A percentile compares a stretch with the other conserved stretches of the same genome.
Evolutionary conservation across 2,888 invertebrate species (phyloP).

Genomic region (Plusia festucae): DNA sequence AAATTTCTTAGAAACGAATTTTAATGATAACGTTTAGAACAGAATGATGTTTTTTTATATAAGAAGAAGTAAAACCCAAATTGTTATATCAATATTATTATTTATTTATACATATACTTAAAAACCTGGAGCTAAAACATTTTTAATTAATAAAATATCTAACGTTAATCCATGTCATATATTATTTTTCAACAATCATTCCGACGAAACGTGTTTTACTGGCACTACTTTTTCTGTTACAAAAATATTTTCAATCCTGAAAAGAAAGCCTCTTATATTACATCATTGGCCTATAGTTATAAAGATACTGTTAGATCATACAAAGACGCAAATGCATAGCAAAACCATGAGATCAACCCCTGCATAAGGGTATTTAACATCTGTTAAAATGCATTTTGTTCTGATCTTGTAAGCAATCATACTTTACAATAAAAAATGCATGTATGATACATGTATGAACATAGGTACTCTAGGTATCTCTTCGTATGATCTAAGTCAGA

Average conservation of each 20-base stretch:
- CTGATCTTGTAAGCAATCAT: not conserved
- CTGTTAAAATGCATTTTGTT: not conserved
- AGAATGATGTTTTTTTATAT: too few species aligned
- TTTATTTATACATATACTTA: conserved; percentile 81
- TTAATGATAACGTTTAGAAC: too few species aligned
- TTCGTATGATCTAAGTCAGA: conserved; percentile 48
- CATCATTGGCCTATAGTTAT: conserved; percentile 50
- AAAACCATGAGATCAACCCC: conserved; percentile 31
- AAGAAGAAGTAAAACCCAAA: conserved; percentile 30
- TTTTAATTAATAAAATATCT: conserved; percentile 79
- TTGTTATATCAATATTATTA: conserved; percentile 77
- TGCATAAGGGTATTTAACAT: not conserved
- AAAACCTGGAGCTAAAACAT: conserved; percentile 87
- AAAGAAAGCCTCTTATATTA: conserved; percentile 56
- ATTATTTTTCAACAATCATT: conserved; percentile 73
- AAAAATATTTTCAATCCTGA: conserved; percentile 80
- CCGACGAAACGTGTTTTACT: conserved; percentile 64
- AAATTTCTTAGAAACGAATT: too few species aligned
- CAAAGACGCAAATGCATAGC: conserved; percentile 42
- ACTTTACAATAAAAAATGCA: not conserved
- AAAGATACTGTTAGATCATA: conserved; percentile 51
- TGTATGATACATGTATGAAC: not conserved
- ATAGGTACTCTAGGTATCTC: conserved; percentile 18
- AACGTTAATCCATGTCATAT: conserved; percentile 69
- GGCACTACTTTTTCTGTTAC: conserved; percentile 74